A percentile compares a stretch with the other conserved stretches of the same genome.
phyloP scores from a whole-genome alignment of 2,797 vertebrate species.

The Propithecus deckenii region DNA sequence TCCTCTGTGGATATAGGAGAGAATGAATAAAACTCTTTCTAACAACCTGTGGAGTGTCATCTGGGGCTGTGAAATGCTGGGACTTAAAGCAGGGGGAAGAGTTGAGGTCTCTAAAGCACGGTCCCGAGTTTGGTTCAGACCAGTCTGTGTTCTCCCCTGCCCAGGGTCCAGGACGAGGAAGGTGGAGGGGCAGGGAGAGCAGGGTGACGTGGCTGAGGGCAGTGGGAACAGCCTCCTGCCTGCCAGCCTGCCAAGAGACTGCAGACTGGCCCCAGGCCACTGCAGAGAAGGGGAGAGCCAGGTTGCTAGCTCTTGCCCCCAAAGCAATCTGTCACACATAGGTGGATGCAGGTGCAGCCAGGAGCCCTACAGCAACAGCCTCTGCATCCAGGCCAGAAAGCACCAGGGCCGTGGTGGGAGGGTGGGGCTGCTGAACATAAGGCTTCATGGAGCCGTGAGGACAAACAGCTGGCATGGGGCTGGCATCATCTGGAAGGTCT shows the following conservation, averaged over 20 bases:
- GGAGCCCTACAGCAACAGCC: background rate
- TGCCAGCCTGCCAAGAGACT: background rate
- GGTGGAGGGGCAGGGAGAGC: background rate
- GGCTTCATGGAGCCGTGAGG: background rate
- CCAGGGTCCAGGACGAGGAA: background rate
- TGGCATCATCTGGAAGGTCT: background rate
- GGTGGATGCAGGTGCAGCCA: background rate
- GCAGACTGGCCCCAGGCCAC: background rate
- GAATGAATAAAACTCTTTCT: slow-evolving; percentile 56
- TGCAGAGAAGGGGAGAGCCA: background rate
- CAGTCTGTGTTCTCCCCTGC: background rate
- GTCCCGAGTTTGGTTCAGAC: background rate
- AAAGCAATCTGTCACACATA: background rate
- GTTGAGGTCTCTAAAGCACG: background rate
- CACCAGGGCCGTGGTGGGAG: background rate
- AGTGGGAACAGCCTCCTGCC: background rate
- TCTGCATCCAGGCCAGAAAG: background rate
- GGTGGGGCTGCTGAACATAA: background rate
- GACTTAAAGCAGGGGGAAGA: background rate
- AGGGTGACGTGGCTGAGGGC: background rate
- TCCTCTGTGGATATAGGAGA: background rate
- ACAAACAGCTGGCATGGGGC: background rate
- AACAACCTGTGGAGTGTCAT: background rate
- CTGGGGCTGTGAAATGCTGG: background rate
- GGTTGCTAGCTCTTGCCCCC: background rate